Base-by-base conservation (phyloP, 2,888 invertebrate genomes). In the Polylopha cassiicola region DNA sequence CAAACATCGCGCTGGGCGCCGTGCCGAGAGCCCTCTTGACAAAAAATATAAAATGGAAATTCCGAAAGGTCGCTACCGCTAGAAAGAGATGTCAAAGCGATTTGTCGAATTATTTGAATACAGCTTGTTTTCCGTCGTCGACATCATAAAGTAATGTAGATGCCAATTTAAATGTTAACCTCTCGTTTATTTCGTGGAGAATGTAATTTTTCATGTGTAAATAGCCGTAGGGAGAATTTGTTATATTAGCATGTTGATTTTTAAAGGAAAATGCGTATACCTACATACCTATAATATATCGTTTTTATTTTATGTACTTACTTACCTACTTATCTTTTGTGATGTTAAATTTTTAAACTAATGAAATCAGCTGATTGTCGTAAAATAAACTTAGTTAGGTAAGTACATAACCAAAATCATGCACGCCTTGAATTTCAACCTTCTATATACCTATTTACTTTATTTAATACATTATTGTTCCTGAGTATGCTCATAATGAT, bases 41-140 rank as follows among this genome's bases (percentile, higher is more conserved):
- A 16, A 36, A 34, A 38, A 39, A 41, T 26, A 36, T 36, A 41
- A 36, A 41, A 41, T 41, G 36, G 26, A 41, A 36, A 41, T 41
- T 41, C 41, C 17, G 24, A 26, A 41, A 41, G 41, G 41, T 41
- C 18, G 26, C 15, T 38, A 29, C 39, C 24, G 29, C 20, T 34
- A 30, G 34, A 36, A 36, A 24, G 29, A 34, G 24, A 34, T 30
- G 26, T 41, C 41, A 41, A 36, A 41, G 41, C 36, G 21, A 41
- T 30, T 36, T 20, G 29, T 20, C 9, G 34, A 26, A 29, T 39
- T 36, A 41, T 36, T 41, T 41, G 30, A 41, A 30, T 41, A 26
- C 26, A 20, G 30, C 41, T 41, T 41, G 41, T 41, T 41, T 41
- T 29, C 29, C 36, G 16, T 21, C 21, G 41, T 18, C 34, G 24